phyloP scores from a whole-genome alignment of 2,113 vertebrate genomes.

The Oriolus oriolus region DNA sequence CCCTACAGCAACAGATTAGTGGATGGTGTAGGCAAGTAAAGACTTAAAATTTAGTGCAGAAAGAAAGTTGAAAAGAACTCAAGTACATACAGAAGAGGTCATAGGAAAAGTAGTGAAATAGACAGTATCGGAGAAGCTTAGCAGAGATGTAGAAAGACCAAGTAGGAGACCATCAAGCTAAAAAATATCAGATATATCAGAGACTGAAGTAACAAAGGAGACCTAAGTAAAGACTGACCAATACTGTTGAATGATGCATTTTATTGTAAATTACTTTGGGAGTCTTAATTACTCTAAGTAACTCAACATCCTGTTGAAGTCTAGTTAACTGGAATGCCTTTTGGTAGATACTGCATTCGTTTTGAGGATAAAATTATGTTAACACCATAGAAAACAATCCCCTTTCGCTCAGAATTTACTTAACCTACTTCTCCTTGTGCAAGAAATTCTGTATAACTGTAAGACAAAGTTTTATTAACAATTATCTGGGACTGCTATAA shows the following conservation, averaged over 20 bases:
- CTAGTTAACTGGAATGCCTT: not conserved
- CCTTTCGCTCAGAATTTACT: not conserved
- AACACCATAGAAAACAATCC: not conserved
- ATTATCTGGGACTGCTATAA: not conserved
- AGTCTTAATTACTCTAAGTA: not conserved
- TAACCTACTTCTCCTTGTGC: not conserved
- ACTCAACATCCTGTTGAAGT: not conserved
- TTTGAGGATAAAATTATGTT: not conserved
- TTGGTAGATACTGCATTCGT: not conserved
- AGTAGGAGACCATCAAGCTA: not conserved
- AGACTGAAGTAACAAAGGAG: not conserved
- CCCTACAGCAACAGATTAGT: not conserved
- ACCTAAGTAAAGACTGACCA: not conserved
- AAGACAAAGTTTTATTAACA: not conserved
- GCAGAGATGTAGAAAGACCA: not conserved
- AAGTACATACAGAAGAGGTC: not conserved
- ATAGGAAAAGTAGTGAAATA: not conserved
- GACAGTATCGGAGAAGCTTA: not conserved
- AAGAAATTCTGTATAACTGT: not conserved
- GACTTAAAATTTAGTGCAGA: not conserved
- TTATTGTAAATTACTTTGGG: not conserved
- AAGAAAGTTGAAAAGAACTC: not conserved
- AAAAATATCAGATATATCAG: not conserved
- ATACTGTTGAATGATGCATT: not conserved
- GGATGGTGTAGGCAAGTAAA: not conserved